Evolutionary conservation across 2,797 vertebrate genomes (phyloP), one percentile per base, ranked within the genome.

Genomic region (Decapterus maruadsi): DNA sequence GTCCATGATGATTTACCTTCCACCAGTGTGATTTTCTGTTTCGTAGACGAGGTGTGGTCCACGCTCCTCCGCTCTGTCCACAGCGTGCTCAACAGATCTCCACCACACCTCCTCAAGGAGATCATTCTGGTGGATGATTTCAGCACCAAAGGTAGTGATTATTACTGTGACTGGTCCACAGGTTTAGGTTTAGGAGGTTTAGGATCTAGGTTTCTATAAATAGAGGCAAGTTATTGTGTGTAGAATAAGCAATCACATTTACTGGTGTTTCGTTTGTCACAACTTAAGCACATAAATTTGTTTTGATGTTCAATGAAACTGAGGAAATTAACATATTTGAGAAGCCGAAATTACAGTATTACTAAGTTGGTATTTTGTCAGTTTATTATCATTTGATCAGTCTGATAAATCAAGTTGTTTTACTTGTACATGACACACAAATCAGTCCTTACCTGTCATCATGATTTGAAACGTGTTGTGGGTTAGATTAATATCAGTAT

Each of bases 1-100:
- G 95, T 99, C 57, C 98, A 98, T 0, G 56, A 98, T 0, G 89
- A 96, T 76, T 93, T 99, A 38, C 98, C 98, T 0, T 95, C 91
- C 80, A 98, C 98, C 83, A 97, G 93, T 6, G 89, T 99, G 89
- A 98, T 99, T 87, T 97, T 99, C 94, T 99, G 98, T 82, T 99
- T 99, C 1, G 97, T 99, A 87, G 98, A 99, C 8, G 98, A 99
- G 73, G 98, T 99, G 54, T 99, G 98, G 98, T 99, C 98, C 34
- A 95, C 98, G 0, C 96, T 99, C 0, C 93, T 99, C 9, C 96
- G 98, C 80, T 98, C 98, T 0, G 96, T 99, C 55, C 97, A 98
- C 87, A 99, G 98, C 8, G 96, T 99, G 55, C 96, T 99, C 65
- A 95, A 98, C 91, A 95, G 98, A 4, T 99, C 98, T 0, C 98